Conservation (phyloP, 2,113 vertebrate species). For the Fregata magnificens region DNA sequence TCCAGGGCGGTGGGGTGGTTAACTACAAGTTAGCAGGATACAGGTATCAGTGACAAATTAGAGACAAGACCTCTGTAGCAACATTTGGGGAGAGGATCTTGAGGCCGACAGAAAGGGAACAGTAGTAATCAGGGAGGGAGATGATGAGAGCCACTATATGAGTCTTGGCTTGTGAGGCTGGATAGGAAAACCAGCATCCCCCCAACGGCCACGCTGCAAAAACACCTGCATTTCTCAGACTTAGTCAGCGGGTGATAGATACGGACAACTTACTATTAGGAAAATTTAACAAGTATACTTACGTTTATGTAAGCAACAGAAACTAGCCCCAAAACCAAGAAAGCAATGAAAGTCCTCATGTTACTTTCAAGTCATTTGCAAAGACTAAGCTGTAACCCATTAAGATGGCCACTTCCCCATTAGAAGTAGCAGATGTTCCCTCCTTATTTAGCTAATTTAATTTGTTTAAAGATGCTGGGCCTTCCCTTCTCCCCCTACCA, state of each 20-base stretch:
- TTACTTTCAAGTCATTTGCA: neutral
- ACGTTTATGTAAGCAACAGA: neutral
- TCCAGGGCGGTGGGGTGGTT: too few species aligned
- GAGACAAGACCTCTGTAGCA: neutral
- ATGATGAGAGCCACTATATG: neutral
- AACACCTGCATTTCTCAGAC: neutral
- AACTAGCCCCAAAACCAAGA: neutral
- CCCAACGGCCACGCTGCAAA: neutral
- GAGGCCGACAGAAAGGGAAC: neutral
- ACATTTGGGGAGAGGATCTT: neutral
- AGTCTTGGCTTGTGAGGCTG: neutral
- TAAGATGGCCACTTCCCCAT: conserved; percentile 34
- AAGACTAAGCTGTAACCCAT: neutral
- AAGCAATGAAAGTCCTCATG: neutral
- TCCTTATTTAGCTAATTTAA: neutral
- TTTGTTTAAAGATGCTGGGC: neutral
- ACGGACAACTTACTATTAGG: neutral
- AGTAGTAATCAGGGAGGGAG: neutral
- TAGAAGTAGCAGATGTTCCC: conserved; percentile 38
- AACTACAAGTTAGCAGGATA: neutral
- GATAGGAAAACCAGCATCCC: neutral
- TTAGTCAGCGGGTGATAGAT: neutral
- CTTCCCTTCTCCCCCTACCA: neutral
- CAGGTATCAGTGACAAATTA: neutral
- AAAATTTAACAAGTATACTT: neutral